Evolutionary conservation across 2,888 invertebrate species (phyloP).

Genomic region (Hedya salicella): DNA sequence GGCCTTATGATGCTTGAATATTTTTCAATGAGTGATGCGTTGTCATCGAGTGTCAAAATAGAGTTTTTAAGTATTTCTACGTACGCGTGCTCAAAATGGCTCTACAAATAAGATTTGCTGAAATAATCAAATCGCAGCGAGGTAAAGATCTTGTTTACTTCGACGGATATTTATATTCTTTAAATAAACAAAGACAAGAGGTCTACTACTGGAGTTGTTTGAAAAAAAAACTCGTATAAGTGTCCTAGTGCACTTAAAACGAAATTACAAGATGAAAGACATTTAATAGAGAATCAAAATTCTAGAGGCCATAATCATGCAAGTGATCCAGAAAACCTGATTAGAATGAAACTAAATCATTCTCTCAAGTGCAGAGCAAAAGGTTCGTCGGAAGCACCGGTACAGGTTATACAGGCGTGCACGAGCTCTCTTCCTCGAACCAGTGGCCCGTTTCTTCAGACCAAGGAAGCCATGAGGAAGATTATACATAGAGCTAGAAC

Average conservation of each 20-base stretch:
- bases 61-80: slow-evolving; percentile 1
- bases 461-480: slow-evolving; percentile 1
- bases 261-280: slow-evolving; percentile 2
- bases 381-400: background rate
- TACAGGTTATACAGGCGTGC: slow-evolving; percentile 3
- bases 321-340: slow-evolving; percentile 8
- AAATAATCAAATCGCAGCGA: background rate
- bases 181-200: slow-evolving; percentile 3
- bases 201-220: background rate
- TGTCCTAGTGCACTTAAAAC: slow-evolving; percentile 4
- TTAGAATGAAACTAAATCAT: background rate
- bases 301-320: slow-evolving; percentile 11
- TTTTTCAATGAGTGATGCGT: too few relatives aligned
- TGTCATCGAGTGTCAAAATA: too few relatives aligned
- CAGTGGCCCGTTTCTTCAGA: background rate
- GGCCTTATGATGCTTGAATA: too few relatives aligned
- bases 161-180: background rate
- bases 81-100: background rate
- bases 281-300: background rate
- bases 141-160: background rate
- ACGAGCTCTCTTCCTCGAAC: slow-evolving; percentile 3
- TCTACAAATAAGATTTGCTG: too few relatives aligned
- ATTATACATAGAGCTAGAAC: slow-evolving; percentile 8
- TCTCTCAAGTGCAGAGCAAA: slow-evolving; percentile 2
- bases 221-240: background rate